Percentiles rank a stretch among this genome's conserved stretches.
Conservation (phyloP, 1,140 invertebrate species). For the Papilio aristodemus region DNA sequence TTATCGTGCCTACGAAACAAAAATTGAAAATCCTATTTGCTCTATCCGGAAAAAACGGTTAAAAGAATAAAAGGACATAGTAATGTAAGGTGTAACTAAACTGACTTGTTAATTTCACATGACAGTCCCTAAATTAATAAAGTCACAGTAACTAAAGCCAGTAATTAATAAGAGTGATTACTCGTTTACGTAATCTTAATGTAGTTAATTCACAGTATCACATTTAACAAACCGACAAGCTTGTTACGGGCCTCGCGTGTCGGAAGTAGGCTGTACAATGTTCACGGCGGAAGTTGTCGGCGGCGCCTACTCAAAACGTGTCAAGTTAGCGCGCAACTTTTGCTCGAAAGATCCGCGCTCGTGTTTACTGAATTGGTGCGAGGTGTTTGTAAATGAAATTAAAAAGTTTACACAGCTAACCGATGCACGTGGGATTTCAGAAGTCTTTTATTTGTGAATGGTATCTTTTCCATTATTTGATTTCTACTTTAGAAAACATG, state of each 20-base stretch:
- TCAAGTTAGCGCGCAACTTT: conserved; percentile 32
- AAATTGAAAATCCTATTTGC: no score
- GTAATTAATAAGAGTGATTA: conserved; percentile 13
- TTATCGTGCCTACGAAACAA: no score
- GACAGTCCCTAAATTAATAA: not conserved
- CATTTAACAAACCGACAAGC: conserved; percentile 29
- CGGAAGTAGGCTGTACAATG: conserved; percentile 25
- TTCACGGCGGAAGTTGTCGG: conserved; percentile 23
- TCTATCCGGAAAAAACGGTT: not conserved
- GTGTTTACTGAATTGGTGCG: conserved; percentile 21
- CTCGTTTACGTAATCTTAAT: conserved; percentile 12
- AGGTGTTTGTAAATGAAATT: conserved; percentile 11
- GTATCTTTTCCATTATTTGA: no score
- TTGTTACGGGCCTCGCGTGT: conserved; percentile 26
- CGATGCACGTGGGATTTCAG: not conserved
- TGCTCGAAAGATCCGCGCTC: conserved; percentile 7
- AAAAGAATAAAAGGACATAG: not conserved
- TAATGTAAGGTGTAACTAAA: not conserved
- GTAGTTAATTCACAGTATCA: conserved; percentile 28
- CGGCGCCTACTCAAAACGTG: conserved; percentile 30
- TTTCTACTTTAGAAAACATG: no score
- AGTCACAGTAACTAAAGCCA: not conserved
- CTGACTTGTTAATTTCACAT: not conserved
- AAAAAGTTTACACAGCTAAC: conserved; percentile 15
- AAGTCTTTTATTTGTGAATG: no score